These are phyloP conservation scores for Peromyscus attwateri DNA, from an alignment of 2,797 vertebrate genomes.

Conservation along the genomic window DNA sequence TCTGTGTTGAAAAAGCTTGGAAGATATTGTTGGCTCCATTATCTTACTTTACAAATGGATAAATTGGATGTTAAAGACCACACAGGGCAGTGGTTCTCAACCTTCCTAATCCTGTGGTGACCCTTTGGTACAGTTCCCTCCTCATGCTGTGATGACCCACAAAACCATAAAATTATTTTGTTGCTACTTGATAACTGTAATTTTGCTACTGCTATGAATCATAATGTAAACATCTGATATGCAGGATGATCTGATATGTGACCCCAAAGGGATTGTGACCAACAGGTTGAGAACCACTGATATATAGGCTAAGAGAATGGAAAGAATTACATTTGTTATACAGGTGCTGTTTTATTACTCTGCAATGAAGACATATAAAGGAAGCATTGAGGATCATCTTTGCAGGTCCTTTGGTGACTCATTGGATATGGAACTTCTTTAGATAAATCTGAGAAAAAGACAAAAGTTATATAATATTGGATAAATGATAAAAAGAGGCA, in stretches of 20 bases:
- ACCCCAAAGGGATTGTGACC: no score
- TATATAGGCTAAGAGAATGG: not conserved
- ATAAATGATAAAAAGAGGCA: not conserved
- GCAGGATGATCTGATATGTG: not conserved
- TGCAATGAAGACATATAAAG: not conserved
- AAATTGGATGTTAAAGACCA: conserved; percentile 21
- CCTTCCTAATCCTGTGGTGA: not conserved
- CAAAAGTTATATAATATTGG: not conserved
- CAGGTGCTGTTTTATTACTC: not conserved
- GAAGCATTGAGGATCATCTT: not conserved
- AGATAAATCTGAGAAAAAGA: not conserved
- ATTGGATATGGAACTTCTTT: not conserved
- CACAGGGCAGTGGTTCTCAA: not conserved
- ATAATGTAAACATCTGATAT: not conserved
- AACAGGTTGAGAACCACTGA: not conserved
- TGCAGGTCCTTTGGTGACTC: not conserved
- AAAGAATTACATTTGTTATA: not conserved
- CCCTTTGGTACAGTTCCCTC: not conserved
- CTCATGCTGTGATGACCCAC: not conserved
- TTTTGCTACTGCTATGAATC: not conserved
- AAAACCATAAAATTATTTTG: not conserved
- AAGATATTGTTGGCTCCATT: conserved; percentile 38
- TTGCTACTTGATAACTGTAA: not conserved
- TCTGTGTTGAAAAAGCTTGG: not conserved
- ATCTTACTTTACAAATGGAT: conserved; percentile 50